These are phyloP conservation scores for Austrolebias charrua DNA, from an alignment of 2,797 vertebrate species.

Conservation along the genomic window DNA sequence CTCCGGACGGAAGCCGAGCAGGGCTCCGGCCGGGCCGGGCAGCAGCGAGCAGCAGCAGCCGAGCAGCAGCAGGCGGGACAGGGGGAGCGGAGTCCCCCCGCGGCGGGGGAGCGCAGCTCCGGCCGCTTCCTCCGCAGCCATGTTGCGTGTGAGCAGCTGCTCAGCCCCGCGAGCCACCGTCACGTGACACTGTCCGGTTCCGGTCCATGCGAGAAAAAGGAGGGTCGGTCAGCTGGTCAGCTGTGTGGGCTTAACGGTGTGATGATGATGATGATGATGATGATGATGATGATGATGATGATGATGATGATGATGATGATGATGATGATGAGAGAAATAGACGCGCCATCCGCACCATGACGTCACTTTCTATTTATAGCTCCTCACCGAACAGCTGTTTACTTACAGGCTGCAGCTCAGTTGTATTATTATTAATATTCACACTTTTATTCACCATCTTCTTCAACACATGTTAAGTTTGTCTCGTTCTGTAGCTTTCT, in stretches of 20 bases:
- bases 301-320: no score
- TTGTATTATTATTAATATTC: no score
- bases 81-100: constrained; percentile 62
- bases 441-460: no score
- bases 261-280: background rate
- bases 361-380: constrained; percentile 57
- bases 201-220: constrained; percentile 62
- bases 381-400: background rate
- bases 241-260: background rate
- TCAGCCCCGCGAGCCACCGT: constrained; percentile 58
- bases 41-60: constrained; percentile 65
- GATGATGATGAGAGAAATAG: constrained; percentile 27
- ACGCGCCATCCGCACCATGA: constrained; percentile 32
- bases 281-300: no score
- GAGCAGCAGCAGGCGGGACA: constrained; percentile 77
- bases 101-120: constrained; percentile 59
- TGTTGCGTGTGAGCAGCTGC: constrained; percentile 75
- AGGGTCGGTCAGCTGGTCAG: constrained; percentile 18
- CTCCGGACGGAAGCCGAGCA: constrained; percentile 91
- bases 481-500: no score
- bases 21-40: constrained; percentile 72
- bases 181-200: constrained; percentile 69
- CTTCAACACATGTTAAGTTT: no score
- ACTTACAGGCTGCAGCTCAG: background rate
- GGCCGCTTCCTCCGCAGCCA: constrained; percentile 83